A percentile compares a stretch with the other conserved stretches of the same genome.
Conservation (phyloP, 2,888 invertebrate species). For the Latrodectus elegans region DNA sequence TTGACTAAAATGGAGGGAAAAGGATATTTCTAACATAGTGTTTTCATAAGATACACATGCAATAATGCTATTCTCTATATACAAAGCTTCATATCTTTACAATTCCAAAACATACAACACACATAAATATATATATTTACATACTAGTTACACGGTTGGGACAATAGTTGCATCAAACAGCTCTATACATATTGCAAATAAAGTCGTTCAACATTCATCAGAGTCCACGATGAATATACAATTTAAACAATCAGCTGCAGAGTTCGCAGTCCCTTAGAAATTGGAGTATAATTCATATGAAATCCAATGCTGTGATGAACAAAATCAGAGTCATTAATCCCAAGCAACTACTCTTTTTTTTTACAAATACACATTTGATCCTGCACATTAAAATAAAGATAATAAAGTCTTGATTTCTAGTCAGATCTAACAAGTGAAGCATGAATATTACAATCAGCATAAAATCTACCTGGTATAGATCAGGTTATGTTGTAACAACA, state of each 20-base stretch:
- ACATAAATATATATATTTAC: conserved; percentile 54
- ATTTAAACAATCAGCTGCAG: not conserved
- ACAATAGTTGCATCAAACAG: conserved; percentile 22
- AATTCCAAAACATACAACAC: conserved; percentile 56
- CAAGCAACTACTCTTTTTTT: not conserved
- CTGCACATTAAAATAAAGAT: conserved; percentile 3
- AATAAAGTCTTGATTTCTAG: conserved; percentile 19
- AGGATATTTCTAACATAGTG: conserved; percentile 63
- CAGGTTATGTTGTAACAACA: conserved; percentile 53
- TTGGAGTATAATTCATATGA: too few relatives aligned
- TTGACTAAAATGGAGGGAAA: conserved; percentile 56
- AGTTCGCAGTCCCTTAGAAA: not conserved
- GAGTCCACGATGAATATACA: conserved; percentile 2
- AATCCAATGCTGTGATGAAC: too few relatives aligned
- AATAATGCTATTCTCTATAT: conserved; percentile 55
- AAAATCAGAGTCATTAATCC: too few relatives aligned
- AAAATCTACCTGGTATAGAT: conserved; percentile 61
- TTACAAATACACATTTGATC: not conserved
- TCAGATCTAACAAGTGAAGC: conserved; percentile 68
- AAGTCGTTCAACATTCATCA: conserved; percentile 10
- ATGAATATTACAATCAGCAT: conserved; percentile 54
- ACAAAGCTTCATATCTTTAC: conserved; percentile 65
- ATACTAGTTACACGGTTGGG: conserved; percentile 66
- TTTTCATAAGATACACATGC: conserved; percentile 58
- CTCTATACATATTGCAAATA: conserved; percentile 42